Base-by-base conservation (phyloP, 2,113 vertebrate species). In the Nerophis ophidion region DNA sequence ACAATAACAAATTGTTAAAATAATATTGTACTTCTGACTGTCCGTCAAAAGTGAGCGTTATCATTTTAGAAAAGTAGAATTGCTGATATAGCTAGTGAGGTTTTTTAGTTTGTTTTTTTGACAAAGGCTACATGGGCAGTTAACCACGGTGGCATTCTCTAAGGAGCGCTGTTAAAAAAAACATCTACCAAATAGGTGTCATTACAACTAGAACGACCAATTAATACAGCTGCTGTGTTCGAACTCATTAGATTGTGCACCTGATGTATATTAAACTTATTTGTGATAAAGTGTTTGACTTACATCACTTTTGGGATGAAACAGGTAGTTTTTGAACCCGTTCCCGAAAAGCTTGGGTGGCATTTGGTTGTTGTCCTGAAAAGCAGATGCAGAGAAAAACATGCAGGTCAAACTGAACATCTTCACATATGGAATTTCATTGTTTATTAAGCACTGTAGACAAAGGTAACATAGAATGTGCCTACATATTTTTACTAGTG, bases 291-390 rank as follows among this genome's bases (percentile, higher is more conserved):
- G 11, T 36, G 38, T 42, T 17, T 5, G 40, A 61, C 70, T 63
- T 75, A 98, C 95, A 2, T 86, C 91, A 82, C 78, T 85, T 77
- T 91, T 95, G 52, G 90, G 88, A 62, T 91, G 92, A 77, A 98
- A 97, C 65, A 98, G 89, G 67, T 93, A 93, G 70, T 77, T 93
- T 55, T 88, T 86, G 61, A 99, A 84, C 34, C 89, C 89, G 9
- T 95, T 94, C 81, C 93, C 81, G 0, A 88, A 81, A 0, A 81
- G 40, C 53, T 85, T 90, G 0, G 81, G 70, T 7, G 87, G 40
- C 14, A 87, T 89, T 66, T 61, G 87, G 26, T 68, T 74, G 7
- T 85, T 86, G 26, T 93, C 92, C 89, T 90, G 88, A 56, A 48
- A 60, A 60, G 8, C 45, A 60, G 17, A 48, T 5, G 16, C 8